phyloP scores from a whole-genome alignment of 2,113 vertebrate species.

The Rhea americana region DNA sequence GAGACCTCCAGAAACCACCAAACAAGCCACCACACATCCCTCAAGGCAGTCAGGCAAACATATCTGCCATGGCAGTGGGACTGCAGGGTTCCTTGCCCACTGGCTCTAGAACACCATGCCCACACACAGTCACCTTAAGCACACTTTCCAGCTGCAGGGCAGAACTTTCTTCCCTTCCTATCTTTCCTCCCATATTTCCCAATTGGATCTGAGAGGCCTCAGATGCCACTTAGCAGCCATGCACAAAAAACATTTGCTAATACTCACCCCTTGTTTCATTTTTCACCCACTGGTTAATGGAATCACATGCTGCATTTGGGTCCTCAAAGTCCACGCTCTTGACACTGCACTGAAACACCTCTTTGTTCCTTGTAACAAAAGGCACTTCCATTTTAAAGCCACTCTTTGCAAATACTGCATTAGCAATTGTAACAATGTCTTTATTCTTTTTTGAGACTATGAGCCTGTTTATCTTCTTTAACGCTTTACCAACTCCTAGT shows the following conservation, averaged over 20 bases:
- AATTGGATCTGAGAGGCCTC: background rate
- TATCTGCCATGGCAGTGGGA: background rate
- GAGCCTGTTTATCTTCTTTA: slow-evolving; percentile 91
- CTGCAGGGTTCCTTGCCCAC: background rate
- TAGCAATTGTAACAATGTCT: slow-evolving; percentile 88
- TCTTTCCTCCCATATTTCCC: background rate
- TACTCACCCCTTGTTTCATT: slow-evolving; percentile 89
- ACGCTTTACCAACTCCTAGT: slow-evolving; percentile 88
- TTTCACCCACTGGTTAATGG: slow-evolving; percentile 90
- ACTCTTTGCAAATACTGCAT: slow-evolving; percentile 85
- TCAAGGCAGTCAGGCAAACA: background rate
- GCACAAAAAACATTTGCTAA: background rate
- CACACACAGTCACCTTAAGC: background rate
- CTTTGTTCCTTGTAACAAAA: slow-evolving; percentile 87
- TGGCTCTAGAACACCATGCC: background rate
- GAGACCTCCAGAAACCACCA: no score
- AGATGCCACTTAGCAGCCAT: background rate
- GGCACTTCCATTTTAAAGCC: slow-evolving; percentile 83
- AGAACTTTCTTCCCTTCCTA: background rate
- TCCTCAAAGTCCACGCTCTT: slow-evolving; percentile 83
- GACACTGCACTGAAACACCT: slow-evolving; percentile 87
- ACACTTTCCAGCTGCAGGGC: background rate
- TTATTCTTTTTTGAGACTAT: slow-evolving; percentile 89
- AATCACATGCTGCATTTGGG: slow-evolving; percentile 78
- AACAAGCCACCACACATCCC: background rate